Base-by-base conservation (phyloP, 1,140 invertebrate species). In the Teleopsis dalmanni region DNA sequence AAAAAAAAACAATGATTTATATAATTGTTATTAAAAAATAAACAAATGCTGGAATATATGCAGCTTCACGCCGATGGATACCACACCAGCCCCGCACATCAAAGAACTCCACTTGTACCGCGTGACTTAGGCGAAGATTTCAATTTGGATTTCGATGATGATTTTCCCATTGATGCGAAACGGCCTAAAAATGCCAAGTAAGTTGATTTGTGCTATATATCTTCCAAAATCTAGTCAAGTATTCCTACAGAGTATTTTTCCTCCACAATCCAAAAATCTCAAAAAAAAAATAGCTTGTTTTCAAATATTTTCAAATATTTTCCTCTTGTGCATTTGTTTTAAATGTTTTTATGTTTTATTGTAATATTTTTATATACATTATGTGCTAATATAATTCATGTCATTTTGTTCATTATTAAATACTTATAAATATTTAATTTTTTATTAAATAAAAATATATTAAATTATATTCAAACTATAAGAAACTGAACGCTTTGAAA, bases 151-250 rank as follows among this genome's bases (percentile, higher is more conserved):
- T 74, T 68, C 63, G 73, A 72, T 54, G 73, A 74, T 58, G 76
- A 62, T 57, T 63, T 64, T 50, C 68, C 65, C 42, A 67, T 70
- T 47, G 67, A 71, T 55, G 60, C 56, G 4, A 51, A 57, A 51
- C 56, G 77, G 72, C 88, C 62, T 43, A 91, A 91, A 75, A 91
- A 91, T 80, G 88, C 88, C 70, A 91, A 91, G 88, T 91, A 75
- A 88, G 87, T 84, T 50, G 5, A 36, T 35, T 26, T n/a, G 18
- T 49, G 33, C 25, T 6, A 23, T 46, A 21, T 34, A 9, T 7
- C 8, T 13, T 8, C 7, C 27, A 19, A 31, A 26, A 16, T 29
- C 4, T 21, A 38, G 19, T 48, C 29, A 34, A 33, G 31, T 22
- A 14, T 19, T 19, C 7, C 34, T 40, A n/a, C 25, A 33, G 11